Evolutionary conservation across 2,888 invertebrate species (phyloP), one percentile per base, ranked within the genome.

Genomic region (Troides aeacus): DNA sequence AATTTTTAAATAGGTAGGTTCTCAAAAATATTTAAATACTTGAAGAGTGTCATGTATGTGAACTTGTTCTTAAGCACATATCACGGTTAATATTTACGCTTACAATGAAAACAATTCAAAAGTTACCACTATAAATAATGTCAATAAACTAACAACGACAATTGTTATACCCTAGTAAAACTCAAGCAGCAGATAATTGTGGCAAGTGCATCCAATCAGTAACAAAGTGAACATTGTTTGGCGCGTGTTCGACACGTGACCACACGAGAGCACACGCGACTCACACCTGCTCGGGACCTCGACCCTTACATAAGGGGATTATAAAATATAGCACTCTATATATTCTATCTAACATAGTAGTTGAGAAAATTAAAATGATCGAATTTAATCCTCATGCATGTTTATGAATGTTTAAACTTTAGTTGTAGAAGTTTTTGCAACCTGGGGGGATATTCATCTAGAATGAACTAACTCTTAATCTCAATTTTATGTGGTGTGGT

Each of bases 121-220:
- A 69, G 59, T 62, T 36, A 59, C 62, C 30, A 71, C 57, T 71
- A 72, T 74, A 76, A 74, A 73, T 71, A 66, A 70, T 67, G 66
- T 64, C 65, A 71, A 68, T 59, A 78, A 80, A 84, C 81, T 79
- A 81, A 79, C 81, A 77, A 75, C 77, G 71, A 82, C 81, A 85
- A 85, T 74, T 81, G 79, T 82, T 80, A 83, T 84, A 79, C 82
- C 82, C 83, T 78, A 83, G 79, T 84, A 82, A 81, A 80, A 73
- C 74, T 77, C 82, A 76, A 81, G 82, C 81, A 83, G 82, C 84
- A 81, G 84, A 71, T 69, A 75, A 82, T 86, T 84, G 87, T 81
- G 86, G 87, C 89, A 89, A 90, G 90, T 90, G 91, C 82, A 80
- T 82, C 83, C 79, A 86, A 88, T 88, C 86, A 80, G 76, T 78